These are phyloP conservation scores for Dryobates pubescens DNA, from an alignment of 2,797 vertebrate genomes.

Conservation along the genomic window DNA sequence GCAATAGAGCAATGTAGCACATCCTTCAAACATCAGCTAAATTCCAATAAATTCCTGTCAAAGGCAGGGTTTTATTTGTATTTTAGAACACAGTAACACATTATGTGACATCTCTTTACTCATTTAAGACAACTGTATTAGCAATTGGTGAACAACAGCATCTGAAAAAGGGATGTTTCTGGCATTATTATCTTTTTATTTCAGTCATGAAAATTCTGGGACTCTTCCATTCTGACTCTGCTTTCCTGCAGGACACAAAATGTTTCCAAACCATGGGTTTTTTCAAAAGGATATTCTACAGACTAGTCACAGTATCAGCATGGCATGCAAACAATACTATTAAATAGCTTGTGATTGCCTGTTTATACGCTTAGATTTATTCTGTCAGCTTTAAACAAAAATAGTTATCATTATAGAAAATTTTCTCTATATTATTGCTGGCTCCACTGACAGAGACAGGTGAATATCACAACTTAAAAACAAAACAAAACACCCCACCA, in stretches of 20 bases:
- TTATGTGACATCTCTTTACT: not conserved
- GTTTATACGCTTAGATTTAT: not conserved
- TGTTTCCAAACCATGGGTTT: not conserved
- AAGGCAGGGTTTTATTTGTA: not conserved
- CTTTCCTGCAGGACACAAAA: not conserved
- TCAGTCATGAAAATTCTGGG: not conserved
- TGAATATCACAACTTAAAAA: not conserved
- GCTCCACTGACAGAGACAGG: not conserved
- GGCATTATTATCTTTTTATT: not conserved
- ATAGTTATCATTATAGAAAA: not conserved
- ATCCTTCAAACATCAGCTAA: not conserved
- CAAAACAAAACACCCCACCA: too few relatives aligned
- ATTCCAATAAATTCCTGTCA: not conserved
- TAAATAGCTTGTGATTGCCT: not conserved
- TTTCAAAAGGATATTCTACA: not conserved
- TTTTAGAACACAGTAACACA: not conserved
- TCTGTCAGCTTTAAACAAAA: not conserved
- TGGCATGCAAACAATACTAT: not conserved
- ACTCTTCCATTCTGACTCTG: not conserved
- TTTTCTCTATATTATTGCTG: not conserved
- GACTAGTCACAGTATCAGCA: rapidly evolving
- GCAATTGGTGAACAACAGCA: not conserved
- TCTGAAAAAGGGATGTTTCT: not conserved
- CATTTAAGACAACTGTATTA: not conserved
- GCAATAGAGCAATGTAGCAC: not conserved